Percentiles rank a stretch among this genome's conserved stretches.
Evolutionary conservation across 2,113 vertebrate species (phyloP).

Genomic region (Syngnathus floridae): DNA sequence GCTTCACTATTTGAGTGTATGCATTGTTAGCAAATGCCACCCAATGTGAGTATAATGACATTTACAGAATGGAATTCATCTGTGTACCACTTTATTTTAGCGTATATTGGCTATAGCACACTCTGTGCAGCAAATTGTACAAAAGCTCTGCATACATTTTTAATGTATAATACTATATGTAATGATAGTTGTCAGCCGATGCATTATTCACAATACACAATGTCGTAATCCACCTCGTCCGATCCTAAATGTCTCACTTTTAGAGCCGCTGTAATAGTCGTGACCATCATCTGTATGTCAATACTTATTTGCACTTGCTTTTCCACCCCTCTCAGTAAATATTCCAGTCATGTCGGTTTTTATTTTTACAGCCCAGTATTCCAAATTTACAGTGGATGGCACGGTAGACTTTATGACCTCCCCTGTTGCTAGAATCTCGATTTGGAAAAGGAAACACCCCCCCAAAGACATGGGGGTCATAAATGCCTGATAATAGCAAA

Average conservation of each 20-base stretch:
- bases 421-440: slow-evolving; percentile 1
- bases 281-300: slow-evolving; percentile 15
- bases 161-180: slow-evolving; percentile 36
- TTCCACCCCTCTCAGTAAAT: not conserved
- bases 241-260: slow-evolving; percentile 23
- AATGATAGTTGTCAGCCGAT: slow-evolving; percentile 61
- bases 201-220: slow-evolving; percentile 65
- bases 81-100: too few relatives aligned
- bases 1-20: too few relatives aligned
- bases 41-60: too few relatives aligned
- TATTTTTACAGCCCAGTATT: slow-evolving; percentile 3
- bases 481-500: slow-evolving; percentile 13
- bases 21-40: too few relatives aligned
- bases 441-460: slow-evolving; percentile 5
- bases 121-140: slow-evolving; percentile 45
- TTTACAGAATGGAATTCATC: slow-evolving; percentile 35
- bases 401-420: not conserved
- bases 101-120: slow-evolving; percentile 8
- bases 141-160: slow-evolving; percentile 53
- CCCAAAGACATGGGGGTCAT: not conserved
- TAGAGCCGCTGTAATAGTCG: slow-evolving; percentile 6
- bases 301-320: slow-evolving; percentile 2
- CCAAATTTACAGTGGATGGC: slow-evolving; percentile 9
- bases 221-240: slow-evolving; percentile 52
- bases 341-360: slow-evolving; percentile 6